phyloP scores from a whole-genome alignment of 2,888 invertebrate genomes.

The Imbricaverruca yamaguchii region DNA sequence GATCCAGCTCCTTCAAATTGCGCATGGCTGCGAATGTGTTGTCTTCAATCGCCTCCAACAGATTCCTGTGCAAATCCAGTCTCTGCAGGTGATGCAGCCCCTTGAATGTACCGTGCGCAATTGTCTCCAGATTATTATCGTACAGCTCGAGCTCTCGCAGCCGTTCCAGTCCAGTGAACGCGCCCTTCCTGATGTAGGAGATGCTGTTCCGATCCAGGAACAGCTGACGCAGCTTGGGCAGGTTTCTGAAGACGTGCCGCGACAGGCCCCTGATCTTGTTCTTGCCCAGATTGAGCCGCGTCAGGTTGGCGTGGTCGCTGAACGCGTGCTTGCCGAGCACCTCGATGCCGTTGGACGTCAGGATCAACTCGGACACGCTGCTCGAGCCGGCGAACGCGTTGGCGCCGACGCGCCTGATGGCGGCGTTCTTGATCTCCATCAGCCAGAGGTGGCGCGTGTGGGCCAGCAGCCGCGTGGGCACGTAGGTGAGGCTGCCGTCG shows the following conservation, averaged over 20 bases:
- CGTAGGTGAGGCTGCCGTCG: constrained; percentile 30
- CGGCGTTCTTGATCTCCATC: constrained; percentile 58
- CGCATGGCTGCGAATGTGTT: constrained; percentile 70
- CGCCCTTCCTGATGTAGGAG: constrained; percentile 36
- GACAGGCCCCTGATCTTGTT: constrained; percentile 68
- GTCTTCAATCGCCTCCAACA: constrained; percentile 67
- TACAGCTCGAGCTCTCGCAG: constrained; percentile 45
- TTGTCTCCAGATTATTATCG: constrained; percentile 37
- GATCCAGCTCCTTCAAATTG: constrained; percentile 61
- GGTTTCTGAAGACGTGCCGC: constrained; percentile 60
- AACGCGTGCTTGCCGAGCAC: constrained; percentile 60
- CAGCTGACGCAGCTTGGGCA: constrained; percentile 51
- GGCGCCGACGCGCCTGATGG: constrained; percentile 58
- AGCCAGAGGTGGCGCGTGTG: not conserved
- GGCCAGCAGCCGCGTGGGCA: constrained; percentile 23
- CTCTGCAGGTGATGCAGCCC: constrained; percentile 64
- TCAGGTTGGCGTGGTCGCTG: constrained; percentile 61
- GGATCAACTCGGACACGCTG: constrained; percentile 56
- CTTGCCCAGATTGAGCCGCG: constrained; percentile 61
- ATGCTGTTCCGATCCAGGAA: constrained; percentile 37
- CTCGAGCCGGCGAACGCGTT: constrained; percentile 67
- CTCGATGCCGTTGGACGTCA: constrained; percentile 61
- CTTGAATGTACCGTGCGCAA: constrained; percentile 32
- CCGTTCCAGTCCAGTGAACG: constrained; percentile 35
- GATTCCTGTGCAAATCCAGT: constrained; percentile 65